Evolutionary conservation across 2,888 invertebrate genomes (phyloP), one percentile per base, ranked within the genome.

Genomic region (Rhaphigaster nebulosa): DNA sequence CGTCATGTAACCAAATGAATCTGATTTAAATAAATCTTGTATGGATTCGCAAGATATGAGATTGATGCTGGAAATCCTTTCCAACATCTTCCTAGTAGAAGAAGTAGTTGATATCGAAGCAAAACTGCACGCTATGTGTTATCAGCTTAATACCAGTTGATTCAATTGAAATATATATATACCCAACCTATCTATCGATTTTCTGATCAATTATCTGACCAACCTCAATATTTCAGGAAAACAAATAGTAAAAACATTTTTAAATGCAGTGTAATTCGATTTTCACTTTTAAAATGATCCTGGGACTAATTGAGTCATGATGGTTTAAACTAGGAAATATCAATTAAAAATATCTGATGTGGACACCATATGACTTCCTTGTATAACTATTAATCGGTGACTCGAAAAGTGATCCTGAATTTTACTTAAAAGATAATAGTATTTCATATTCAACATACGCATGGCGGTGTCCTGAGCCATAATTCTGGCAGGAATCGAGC

Each of bases 111-210:
- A 10, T 76, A 38, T 76, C 6, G 70, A 38, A 38, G 38, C 34
- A 76, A 38, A 76, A 38, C 23, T 23, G 20, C 38, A 34, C 38
- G 23, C 20, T n/a, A 84, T n/a, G 45, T 13, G 41, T 13, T 84
- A 45, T 84, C 84, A 45, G 45, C 26, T 45, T 50, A n/a, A 13
- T 26, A 15, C 41, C 26, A 3, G 45, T 45, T 84, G 45, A 26
- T 41, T 41, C 41, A n/a, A 84, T 76, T 76, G 70, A 76, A 29
- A 65, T 41, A n/a, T 84, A 84, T 84, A 84, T 84, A 84, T 84
- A 84, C n/a, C 45, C n/a, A 45, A 15, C 45, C 45, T 84, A 84
- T 84, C 84, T 84, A 84, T 84, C 23, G 84, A 84, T 84, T 84
- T 84, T 45, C n/a, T n/a, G 13, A 38, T 76, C 38, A 84, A 65